Conservation (phyloP, 2,797 vertebrate species). For the Thripadectes ignobilis region DNA sequence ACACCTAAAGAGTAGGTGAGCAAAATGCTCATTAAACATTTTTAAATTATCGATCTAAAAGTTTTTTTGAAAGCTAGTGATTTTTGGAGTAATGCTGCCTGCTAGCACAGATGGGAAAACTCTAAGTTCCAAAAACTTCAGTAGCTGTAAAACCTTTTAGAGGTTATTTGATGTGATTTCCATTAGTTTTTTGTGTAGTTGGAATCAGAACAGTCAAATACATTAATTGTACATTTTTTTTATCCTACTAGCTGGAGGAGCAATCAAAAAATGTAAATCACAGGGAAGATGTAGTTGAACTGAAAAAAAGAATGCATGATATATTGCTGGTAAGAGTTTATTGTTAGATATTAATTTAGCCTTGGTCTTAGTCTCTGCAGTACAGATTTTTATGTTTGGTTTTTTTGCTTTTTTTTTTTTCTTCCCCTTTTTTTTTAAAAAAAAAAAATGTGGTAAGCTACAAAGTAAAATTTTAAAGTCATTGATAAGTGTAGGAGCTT, state of each 20-base stretch:
- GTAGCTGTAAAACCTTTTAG: not conserved
- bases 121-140: not conserved
- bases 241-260: slow-evolving; percentile 86
- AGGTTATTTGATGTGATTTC: not conserved
- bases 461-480: not conserved
- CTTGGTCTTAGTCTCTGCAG: not conserved
- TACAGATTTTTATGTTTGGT: not conserved
- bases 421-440: not conserved
- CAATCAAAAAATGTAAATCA: slow-evolving; percentile 85
- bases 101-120: not conserved
- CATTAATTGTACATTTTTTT: not conserved
- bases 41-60: not conserved
- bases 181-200: not conserved
- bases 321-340: slow-evolving; percentile 84
- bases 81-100: not conserved
- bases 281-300: slow-evolving; percentile 84
- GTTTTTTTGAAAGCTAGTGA: not conserved
- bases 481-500: not conserved
- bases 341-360: not conserved
- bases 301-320: slow-evolving; percentile 89
- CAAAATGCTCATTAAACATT: not conserved
- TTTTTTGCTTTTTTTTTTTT: not conserved
- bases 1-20: not conserved
- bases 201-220: not conserved
- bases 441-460: not conserved